Evolutionary conservation across 2,797 vertebrate genomes (phyloP), one percentile per base, ranked within the genome.

Genomic region (Anniella stebbinsi): DNA sequence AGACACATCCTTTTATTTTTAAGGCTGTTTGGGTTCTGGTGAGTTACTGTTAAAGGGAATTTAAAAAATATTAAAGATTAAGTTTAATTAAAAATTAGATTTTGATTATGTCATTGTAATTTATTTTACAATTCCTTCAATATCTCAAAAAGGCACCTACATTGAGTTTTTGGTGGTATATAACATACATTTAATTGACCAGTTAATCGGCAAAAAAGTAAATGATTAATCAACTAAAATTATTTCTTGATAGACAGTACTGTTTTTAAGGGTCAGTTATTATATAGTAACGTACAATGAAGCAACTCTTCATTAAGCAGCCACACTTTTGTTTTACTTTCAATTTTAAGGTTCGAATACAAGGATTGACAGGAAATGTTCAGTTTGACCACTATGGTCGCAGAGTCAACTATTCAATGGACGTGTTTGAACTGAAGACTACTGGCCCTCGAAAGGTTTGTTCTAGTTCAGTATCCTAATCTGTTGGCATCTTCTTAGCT

Each of bases 301-400:
- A 48, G 45, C 7, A 63, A 67, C 30, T 54, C 13, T 76, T 77
- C n/a, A 67, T 84, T 21, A 80, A n/a, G 17, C 33, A 86, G 21
- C 69, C 21, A 23, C 82, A 45, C 18, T 33, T 75, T 75, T 9
- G 21, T 0, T 80, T 93, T 88, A 87, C 84, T 33, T 90, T 72
- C 88, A 17, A 54, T 94, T 91, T 95, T 21, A 93, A 99, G 99
- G 99, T 99, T 95, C 98, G 98, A 94, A 99, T 99, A 97, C 98
- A 99, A 94, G 99, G 99, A 28, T 96, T 99, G 90, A 99, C 99
- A 0, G 99, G 99, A 80, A 99, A 99, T 13, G 98, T 99, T 94
- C 99, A 99, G 94, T 99, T 99, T 94, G 99, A 99, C 95, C 99
- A 99, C 94, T 99, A 99, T 0, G 99, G 99, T 75, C 98, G 99